These are phyloP conservation scores for Motacilla tschutschensis DNA, from an alignment of 2,113 vertebrate species.

Conservation along the genomic window DNA sequence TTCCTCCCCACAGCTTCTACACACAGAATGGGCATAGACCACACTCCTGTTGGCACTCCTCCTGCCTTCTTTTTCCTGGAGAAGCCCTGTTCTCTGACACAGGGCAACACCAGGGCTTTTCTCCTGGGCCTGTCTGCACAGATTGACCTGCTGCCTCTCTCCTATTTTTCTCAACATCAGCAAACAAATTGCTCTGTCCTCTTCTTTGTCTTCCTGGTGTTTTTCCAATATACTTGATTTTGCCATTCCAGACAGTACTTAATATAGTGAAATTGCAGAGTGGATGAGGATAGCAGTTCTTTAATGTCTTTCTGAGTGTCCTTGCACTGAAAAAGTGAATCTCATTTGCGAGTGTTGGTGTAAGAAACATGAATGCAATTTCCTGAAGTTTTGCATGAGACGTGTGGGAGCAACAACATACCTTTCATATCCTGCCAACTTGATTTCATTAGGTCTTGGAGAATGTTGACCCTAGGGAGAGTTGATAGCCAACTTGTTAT, in stretches of 20 bases:
- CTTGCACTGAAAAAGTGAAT: slow-evolving; percentile 17
- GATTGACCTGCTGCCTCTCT: neutral
- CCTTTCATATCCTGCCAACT: slow-evolving; percentile 44
- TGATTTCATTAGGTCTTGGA: slow-evolving; percentile 34
- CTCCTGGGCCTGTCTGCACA: neutral
- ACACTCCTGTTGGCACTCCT: neutral
- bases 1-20: neutral
- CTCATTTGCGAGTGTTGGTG: neutral
- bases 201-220: neutral
- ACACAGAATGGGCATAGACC: neutral
- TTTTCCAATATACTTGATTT: slow-evolving; percentile 23
- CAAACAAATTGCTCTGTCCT: neutral
- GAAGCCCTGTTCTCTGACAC: neutral
- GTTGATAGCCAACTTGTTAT: neutral
- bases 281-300: slow-evolving; percentile 15
- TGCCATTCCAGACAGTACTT: neutral
- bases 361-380: slow-evolving; percentile 47
- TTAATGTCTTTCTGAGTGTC: slow-evolving; percentile 9
- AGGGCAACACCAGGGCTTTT: neutral
- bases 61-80: neutral
- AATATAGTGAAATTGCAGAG: neutral
- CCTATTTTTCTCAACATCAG: neutral
- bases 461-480: slow-evolving; percentile 6
- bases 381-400: slow-evolving; percentile 55
- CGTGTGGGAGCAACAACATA: neutral